Evolutionary conservation across 1,140 invertebrate genomes (phyloP).

Genomic region (Drosophila pallidifrons): DNA sequence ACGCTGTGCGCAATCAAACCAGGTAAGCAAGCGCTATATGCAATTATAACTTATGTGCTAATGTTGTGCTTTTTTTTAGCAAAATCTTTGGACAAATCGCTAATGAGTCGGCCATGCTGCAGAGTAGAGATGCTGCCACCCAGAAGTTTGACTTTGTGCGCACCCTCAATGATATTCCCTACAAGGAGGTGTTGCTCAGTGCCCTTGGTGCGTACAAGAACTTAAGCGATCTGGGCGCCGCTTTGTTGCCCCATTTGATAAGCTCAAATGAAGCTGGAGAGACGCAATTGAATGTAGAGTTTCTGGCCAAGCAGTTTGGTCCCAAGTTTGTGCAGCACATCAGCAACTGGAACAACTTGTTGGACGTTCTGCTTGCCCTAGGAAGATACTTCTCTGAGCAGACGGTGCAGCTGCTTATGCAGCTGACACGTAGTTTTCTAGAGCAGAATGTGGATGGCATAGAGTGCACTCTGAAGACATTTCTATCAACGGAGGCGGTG

Average conservation of each 20-base stretch:
- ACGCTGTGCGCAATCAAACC: slow-evolving; percentile 48
- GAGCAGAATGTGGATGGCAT: slow-evolving; percentile 65
- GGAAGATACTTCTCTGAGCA: slow-evolving; percentile 60
- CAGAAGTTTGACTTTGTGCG: slow-evolving; percentile 71
- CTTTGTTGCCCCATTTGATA: slow-evolving; percentile 52
- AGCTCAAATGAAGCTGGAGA: slow-evolving; percentile 38
- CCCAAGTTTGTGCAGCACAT: slow-evolving; percentile 75
- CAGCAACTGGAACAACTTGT: slow-evolving; percentile 52
- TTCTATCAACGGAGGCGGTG: slow-evolving; percentile 72
- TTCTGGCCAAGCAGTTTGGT: slow-evolving; percentile 49
- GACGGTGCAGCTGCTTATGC: slow-evolving; percentile 58
- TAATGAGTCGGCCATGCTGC: slow-evolving; percentile 33
- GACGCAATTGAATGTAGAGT: slow-evolving; percentile 54
- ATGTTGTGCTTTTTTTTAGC: neutral
- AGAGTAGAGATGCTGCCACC: neutral
- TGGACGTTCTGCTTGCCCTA: slow-evolving; percentile 65
- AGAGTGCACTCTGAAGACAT: slow-evolving; percentile 64
- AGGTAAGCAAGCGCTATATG: slow-evolving; percentile 28
- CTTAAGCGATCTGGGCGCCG: slow-evolving; percentile 41
- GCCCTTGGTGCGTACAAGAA: slow-evolving; percentile 55
- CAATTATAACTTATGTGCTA: neutral
- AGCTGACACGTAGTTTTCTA: slow-evolving; percentile 62
- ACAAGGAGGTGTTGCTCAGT: slow-evolving; percentile 61
- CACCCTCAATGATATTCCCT: slow-evolving; percentile 74
- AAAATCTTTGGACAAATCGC: slow-evolving; percentile 47